Evolutionary conservation across 2,888 invertebrate species (phyloP), one percentile per base, ranked within the genome.

Genomic region (Blera fallax): DNA sequence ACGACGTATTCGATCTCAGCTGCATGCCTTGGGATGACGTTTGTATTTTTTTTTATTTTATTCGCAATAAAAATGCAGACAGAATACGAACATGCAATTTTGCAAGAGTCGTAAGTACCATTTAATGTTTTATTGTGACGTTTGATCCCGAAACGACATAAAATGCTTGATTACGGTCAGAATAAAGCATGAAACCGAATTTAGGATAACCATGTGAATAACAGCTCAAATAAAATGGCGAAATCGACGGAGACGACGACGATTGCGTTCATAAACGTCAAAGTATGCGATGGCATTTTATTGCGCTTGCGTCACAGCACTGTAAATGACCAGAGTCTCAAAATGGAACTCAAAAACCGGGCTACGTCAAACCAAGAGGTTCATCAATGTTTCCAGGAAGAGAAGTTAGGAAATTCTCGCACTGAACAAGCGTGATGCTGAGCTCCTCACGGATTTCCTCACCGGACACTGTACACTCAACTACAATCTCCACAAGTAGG

Each of bases 281-380:
- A 50, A 50, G 24, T 50, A 50, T 50, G 50, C 24, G 50, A 50
- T 50, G 50, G 50, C 50, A 50, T 50, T 45, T 45, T 45, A 45
- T 45, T 45, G 45, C 45, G 45, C 21, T 45, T 45, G 45, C 45
- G 11, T 45, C 45, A 45, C 21, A 45, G 45, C 21, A 21, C 21
- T 45, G 45, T n/a, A 45, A 45, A 45, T 45, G 21, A 18, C 18
- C 45, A 45, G n/a, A n/a, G n/a, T n/a, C n/a, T n/a, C n/a, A n/a
- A n/a, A n/a, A n/a, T n/a, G n/a, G n/a, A n/a, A n/a, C n/a, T n/a
- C n/a, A n/a, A n/a, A n/a, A n/a, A n/a, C n/a, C n/a, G n/a, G n/a
- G n/a, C n/a, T n/a, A n/a, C n/a, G n/a, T n/a, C n/a, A n/a, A n/a
- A n/a, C n/a, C n/a, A n/a, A n/a, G n/a, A n/a, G n/a, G n/a, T n/a